Percentiles rank a stretch among this genome's conserved stretches.
Conservation (phyloP, 2,113 vertebrate species). For the Chionodraco myersi region DNA sequence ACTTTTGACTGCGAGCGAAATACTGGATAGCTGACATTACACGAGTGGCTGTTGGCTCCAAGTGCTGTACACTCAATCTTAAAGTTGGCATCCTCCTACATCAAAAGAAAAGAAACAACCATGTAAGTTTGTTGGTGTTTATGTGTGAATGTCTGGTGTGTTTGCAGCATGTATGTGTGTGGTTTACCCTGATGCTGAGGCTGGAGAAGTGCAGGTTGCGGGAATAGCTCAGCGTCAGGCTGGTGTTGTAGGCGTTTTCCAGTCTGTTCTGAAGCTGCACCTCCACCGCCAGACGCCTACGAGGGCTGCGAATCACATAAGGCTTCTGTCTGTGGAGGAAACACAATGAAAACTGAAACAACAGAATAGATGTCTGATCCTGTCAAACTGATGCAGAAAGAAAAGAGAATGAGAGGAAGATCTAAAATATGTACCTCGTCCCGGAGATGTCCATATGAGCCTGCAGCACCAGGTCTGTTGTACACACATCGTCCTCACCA, state of each 20-base stretch:
- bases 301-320: conserved; percentile 85
- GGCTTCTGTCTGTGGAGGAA: conserved; percentile 86
- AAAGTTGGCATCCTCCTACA: conserved; percentile 84
- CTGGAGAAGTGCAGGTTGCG: conserved; percentile 94
- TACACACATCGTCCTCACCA: conserved; percentile 91
- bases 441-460: conserved; percentile 88
- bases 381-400: background rate
- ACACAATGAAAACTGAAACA: conserved; percentile 12
- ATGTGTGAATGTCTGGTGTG: background rate
- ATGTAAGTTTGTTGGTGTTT: background rate
- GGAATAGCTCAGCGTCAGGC: conserved; percentile 89
- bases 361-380: background rate
- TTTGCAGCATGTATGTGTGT: background rate
- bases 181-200: conserved; percentile 85
- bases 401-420: background rate
- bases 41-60: conserved; percentile 82
- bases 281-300: conserved; percentile 85
- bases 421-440: conserved; percentile 83
- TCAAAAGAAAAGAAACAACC: conserved; percentile 17
- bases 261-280: conserved; percentile 88
- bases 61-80: conserved; percentile 90
- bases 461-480: conserved; percentile 88
- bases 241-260: conserved; percentile 95
- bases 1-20: conserved; percentile 91
- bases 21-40: conserved; percentile 91